Base-by-base conservation (phyloP, 2,888 invertebrate genomes). In the Gryllus longicercus region DNA sequence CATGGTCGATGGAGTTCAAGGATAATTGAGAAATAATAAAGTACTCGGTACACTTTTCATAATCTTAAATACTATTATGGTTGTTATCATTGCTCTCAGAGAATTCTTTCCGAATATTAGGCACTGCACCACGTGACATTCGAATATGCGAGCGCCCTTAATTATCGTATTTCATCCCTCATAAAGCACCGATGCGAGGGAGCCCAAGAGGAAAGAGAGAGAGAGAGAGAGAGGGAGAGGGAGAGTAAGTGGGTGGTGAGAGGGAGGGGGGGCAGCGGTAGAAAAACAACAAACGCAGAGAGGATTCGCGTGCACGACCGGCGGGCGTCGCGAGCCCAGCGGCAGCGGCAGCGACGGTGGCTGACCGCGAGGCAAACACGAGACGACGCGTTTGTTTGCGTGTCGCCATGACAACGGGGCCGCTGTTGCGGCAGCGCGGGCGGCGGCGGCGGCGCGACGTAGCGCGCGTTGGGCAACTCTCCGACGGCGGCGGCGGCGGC, bases 361-460 rank as follows among this genome's bases (percentile, higher is more conserved):
- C 63, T 63, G 38, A 38, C 38, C 38, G 38, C 63, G n/a, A n/a
- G 63, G 63, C 63, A 63, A 63, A 63, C 63, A 63, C 63, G n/a
- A 14, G 63, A 63, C 63, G 63, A 63, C 63, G 63, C 63, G 63
- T 63, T 63, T 63, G 63, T 63, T 63, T 63, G 63, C 63, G 63
- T 63, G 63, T 63, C 63, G 63, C 63, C 63, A 63, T 63, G 63
- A n/a, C 63, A 63, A 63, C 63, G 14, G 63, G 63, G 63, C 16
- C 63, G 63, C 63, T 63, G 63, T n/a, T 63, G 63, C n/a, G 14
- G 63, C 63, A n/a, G 63, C 63, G n/a, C 16, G 16, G 11, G n/a
- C 16, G 63, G 63, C 14, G 63, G 63, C 63, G 63, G 16, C 16
- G 63, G 63, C 16, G 51, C 51, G 51, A 51, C 51, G 51, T 14